phyloP scores from a whole-genome alignment of 2,113 vertebrate genomes.

The Paradoxurus hermaphroditus region DNA sequence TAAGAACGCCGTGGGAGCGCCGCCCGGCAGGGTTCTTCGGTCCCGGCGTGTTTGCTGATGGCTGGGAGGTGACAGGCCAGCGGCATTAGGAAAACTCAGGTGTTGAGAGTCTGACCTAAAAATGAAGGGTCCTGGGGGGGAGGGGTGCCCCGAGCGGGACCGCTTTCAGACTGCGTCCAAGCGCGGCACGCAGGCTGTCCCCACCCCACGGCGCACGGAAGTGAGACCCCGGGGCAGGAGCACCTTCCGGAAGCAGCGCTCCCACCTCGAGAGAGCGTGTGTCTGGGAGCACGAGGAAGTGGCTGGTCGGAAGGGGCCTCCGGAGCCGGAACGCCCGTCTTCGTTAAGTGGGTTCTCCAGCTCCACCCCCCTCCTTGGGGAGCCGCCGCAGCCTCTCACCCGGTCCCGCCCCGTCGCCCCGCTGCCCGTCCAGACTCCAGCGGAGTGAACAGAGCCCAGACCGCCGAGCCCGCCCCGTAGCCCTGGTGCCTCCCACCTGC shows the following conservation, averaged over 20 bases:
- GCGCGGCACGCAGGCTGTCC: rapidly evolving
- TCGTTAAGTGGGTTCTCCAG: rapidly evolving
- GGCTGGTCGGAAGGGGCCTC: background rate
- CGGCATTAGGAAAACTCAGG: background rate
- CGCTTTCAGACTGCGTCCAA: rapidly evolving
- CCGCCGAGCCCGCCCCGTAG: rapidly evolving
- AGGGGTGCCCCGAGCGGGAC: too few species aligned
- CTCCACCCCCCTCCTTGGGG: background rate
- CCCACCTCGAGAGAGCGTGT: rapidly evolving
- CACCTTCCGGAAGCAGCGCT: rapidly evolving
- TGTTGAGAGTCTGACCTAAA: background rate
- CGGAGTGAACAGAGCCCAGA: background rate
- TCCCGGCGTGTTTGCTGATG: background rate
- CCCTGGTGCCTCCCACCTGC: rapidly evolving
- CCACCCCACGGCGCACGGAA: rapidly evolving
- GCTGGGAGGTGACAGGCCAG: background rate
- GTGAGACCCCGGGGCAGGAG: background rate
- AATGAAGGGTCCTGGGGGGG: rapidly evolving
- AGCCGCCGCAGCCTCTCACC: too few species aligned
- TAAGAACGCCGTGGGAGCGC: background rate
- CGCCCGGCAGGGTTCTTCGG: background rate
- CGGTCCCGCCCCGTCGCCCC: rapidly evolving
- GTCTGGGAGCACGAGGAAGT: rapidly evolving
- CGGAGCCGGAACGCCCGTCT: rapidly evolving
- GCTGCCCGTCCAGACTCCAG: background rate